Evolutionary conservation across 2,888 invertebrate species (phyloP), one percentile per base, ranked within the genome.

Genomic region (Tortrix viridana): DNA sequence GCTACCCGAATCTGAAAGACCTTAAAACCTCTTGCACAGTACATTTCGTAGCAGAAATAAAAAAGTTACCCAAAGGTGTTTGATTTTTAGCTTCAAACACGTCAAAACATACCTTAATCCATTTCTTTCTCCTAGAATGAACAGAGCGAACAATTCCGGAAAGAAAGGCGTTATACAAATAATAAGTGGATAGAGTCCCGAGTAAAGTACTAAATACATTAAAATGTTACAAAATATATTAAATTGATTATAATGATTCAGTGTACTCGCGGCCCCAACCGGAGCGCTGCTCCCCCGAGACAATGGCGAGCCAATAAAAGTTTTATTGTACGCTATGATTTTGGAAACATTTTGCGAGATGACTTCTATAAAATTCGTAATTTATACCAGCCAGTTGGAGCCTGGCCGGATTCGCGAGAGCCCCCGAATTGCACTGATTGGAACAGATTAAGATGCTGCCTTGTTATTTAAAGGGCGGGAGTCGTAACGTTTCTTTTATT

Each of bases 321-420:
- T 89, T 89, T 88, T 88, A 88, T 84, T 82, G 83, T 78, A 67
- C 79, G 81, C 86, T 86, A 87, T 89, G 85, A 88, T 88, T 89
- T 87, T 82, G 78, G 80, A 84, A 86, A 85, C 83, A 86, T 87
- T 88, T 85, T 84, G 77, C 78, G 77, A 84, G 84, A 87, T 85
- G 84, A 83, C 80, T 88, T 86, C 83, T 83, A 88, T 88, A 85
- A 88, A 88, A 86, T 82, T 84, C 74, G 75, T 84, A 84, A 86
- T 87, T 88, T 84, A 79, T 81, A 77, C 79, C 72, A 79, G 74
- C 70, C 76, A 74, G 72, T 82, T 80, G 72, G 70, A 74, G 76
- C 72, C 32, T 16, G 41, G 41, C 5, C 16, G 41, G 41, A 41
- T 41, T 75, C 71, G 75, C 46, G 26, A 65, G 67, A 71, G 56